Evolutionary conservation across 2,797 vertebrate genomes (phyloP).

Genomic region (Neosilurus mollespiculum): DNA sequence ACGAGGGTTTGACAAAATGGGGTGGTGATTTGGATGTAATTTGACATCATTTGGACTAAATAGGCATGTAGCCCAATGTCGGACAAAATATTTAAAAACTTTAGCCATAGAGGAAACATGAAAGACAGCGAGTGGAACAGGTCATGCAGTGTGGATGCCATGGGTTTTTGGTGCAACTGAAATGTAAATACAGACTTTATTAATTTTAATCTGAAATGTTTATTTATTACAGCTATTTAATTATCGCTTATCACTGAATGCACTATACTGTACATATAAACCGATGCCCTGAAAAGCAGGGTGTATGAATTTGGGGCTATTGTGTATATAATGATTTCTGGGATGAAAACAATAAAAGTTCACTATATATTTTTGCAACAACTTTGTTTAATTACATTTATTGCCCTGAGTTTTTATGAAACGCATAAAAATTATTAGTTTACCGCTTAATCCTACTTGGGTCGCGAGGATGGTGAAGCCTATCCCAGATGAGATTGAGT

Average conservation of each 20-base stretch:
- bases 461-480: too few species aligned
- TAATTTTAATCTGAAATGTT: conserved; percentile 40
- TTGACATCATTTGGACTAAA: not conserved
- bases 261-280: conserved; percentile 58
- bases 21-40: not conserved
- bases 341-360: conserved; percentile 54
- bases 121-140: conserved; percentile 30
- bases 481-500: too few species aligned
- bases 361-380: conserved; percentile 38
- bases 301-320: conserved; percentile 48
- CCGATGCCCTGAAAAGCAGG: conserved; percentile 37
- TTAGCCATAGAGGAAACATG: not conserved
- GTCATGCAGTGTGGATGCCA: not conserved
- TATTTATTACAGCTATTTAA: conserved; percentile 66
- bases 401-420: not conserved
- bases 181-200: conserved; percentile 41
- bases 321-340: conserved; percentile 45
- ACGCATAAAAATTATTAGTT: too few species aligned
- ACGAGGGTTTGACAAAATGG: conserved; percentile 74
- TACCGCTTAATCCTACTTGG: too few species aligned
- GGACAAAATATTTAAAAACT: conserved; percentile 26
- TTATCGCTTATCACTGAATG: conserved; percentile 52
- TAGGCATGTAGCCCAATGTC: not conserved
- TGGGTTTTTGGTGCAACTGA: conserved; percentile 37
- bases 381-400: conserved; percentile 7